Evolutionary conservation across 2,888 invertebrate genomes (phyloP).

Genomic region (Diplolepis rosae): DNA sequence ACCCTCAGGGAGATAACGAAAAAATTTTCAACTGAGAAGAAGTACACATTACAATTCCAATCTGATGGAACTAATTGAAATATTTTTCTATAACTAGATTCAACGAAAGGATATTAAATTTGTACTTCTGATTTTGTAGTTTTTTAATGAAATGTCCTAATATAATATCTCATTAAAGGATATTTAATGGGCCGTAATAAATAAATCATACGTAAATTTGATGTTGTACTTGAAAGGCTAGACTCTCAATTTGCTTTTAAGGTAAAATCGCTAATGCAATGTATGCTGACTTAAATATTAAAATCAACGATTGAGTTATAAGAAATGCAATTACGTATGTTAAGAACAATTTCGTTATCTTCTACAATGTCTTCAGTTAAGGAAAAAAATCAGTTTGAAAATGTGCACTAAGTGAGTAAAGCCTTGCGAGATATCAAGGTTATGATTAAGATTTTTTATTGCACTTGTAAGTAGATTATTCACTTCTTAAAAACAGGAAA

Average conservation of each 20-base stretch:
- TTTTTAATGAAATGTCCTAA: not conserved
- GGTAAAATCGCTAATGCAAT: not conserved
- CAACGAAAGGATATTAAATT: not conserved
- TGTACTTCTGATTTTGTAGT: not conserved
- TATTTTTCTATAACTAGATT: not conserved
- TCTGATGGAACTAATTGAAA: not conserved
- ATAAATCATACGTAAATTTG: not conserved
- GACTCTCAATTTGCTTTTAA: too few relatives aligned
- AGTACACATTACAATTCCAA: not conserved
- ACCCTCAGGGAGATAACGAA: conserved; percentile 5
- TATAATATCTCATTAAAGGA: not conserved
- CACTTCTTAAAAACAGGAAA: too few relatives aligned
- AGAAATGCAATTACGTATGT: not conserved
- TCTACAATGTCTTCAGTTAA: not conserved
- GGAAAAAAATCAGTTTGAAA: not conserved
- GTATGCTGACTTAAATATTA: not conserved
- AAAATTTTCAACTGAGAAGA: not conserved
- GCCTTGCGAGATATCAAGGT: not conserved
- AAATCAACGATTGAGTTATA: not conserved
- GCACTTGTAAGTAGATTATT: not conserved
- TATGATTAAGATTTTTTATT: not conserved
- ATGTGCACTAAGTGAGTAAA: not conserved
- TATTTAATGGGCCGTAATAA: not conserved
- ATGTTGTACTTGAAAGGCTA: not conserved
- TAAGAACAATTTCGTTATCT: not conserved